phyloP scores from a whole-genome alignment of 2,797 vertebrate species.

The Scolopax rusticola region DNA sequence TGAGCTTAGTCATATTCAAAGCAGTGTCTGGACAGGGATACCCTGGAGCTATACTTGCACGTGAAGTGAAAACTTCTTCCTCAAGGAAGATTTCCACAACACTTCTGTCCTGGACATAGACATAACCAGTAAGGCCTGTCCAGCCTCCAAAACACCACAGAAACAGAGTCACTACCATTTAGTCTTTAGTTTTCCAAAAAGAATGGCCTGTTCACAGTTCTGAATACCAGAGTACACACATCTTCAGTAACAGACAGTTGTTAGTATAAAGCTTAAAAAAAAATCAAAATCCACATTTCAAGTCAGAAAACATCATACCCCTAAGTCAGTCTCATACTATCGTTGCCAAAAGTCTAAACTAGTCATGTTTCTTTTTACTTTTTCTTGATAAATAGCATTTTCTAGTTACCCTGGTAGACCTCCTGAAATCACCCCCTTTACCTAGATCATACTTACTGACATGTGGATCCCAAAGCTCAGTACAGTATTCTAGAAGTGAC shows the following conservation, averaged over 20 bases:
- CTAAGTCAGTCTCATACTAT: neutral
- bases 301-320: neutral
- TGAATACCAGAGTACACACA: neutral
- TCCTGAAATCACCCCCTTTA: neutral
- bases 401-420: neutral
- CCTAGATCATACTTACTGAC: neutral
- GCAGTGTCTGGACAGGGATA: neutral
- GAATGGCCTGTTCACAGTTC: neutral
- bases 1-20: neutral
- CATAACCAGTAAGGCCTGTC: neutral
- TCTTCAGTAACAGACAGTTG: neutral
- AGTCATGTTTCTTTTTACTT: neutral
- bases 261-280: neutral
- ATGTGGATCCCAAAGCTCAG: neutral
- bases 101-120: neutral
- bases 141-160: neutral
- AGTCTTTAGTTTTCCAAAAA: neutral
- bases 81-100: neutral
- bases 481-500: neutral
- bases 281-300: neutral
- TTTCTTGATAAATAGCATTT: neutral
- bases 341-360: neutral
- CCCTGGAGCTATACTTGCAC: neutral
- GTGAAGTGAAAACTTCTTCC: neutral
- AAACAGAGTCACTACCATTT: neutral